Base-by-base conservation (phyloP, 2,113 vertebrate genomes). In the Lota lota region DNA sequence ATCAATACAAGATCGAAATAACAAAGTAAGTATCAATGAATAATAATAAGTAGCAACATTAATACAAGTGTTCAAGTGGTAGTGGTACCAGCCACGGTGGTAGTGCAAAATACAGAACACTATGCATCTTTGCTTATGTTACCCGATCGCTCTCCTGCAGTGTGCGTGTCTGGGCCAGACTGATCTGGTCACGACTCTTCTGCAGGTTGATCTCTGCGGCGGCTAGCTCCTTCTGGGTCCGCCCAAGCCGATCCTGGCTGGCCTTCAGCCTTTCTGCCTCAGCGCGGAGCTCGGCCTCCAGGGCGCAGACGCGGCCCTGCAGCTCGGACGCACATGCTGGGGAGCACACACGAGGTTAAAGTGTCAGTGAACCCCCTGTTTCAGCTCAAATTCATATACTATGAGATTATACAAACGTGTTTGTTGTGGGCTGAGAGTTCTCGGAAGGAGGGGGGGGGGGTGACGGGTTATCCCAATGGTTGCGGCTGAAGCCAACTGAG, bases 131-230 rank as follows among this genome's bases (percentile, higher is more conserved):
- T 47, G 40, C 40, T 21, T 58, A 61, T 54, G 24, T 82, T 87
- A 92, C 91, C 89, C 85, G 82, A 61, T 90, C 85, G 11, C 67
- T 85, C 66, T 92, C 88, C 75, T 92, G 89, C 33, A 85, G 69
- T 1, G 84, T 81, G 21, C 85, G 85, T 14, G 85, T 79, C 8
- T 84, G 88, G 1, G 83, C 81, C 68, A 78, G 58, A 56, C 68
- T 79, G 22, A 93, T 84, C 66, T 92, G 85, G 0, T 87, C 81
- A 0, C 70, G 73, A 24, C 75, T 64, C 79, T 66, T 90, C 40
- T 81, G 85, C 57, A 91, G 73, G 65, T 20, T 82, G 66, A 86
- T 70, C 61, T 93, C 90, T 14, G 73, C 85, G 53, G 76, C 58
- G 14, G 69, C 53, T 15, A 93, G 80, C 50, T 92, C 88, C 68